These are phyloP conservation scores for Cossypha dichroa DNA, from an alignment of 2,797 vertebrate species.

Conservation along the genomic window DNA sequence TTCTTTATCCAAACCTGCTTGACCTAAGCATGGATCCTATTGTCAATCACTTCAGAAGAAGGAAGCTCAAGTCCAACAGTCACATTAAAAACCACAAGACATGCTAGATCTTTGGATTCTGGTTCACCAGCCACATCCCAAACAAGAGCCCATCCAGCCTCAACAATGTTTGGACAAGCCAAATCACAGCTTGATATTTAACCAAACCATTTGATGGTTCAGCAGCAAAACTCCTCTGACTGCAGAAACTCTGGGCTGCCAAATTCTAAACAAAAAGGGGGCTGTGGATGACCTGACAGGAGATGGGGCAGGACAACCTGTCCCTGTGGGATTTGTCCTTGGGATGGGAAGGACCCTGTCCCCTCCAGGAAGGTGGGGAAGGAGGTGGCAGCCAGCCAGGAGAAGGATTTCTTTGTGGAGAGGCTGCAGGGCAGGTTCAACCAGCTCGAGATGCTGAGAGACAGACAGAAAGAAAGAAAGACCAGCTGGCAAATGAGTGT, in stretches of 20 bases:
- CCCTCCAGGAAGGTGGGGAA: accelerated
- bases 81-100: not conserved
- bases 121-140: not conserved
- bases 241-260: not conserved
- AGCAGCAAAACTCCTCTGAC: not conserved
- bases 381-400: not conserved
- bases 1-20: not conserved
- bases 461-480: not conserved
- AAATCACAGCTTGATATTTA: not conserved
- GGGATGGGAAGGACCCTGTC: accelerated
- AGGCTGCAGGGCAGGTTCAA: not conserved
- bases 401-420: not conserved
- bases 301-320: not conserved
- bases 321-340: not conserved
- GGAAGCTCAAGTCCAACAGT: not conserved
- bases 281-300: accelerated
- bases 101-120: not conserved
- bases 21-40: not conserved
- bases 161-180: conserved; percentile 2
- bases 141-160: not conserved
- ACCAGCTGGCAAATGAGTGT: not conserved
- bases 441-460: conserved; percentile 13
- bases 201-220: conserved; percentile 14
- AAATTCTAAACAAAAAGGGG: not conserved
- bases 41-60: not conserved